phyloP scores from a whole-genome alignment of 2,888 invertebrate genomes.

The Caenorhabditis japonica region DNA sequence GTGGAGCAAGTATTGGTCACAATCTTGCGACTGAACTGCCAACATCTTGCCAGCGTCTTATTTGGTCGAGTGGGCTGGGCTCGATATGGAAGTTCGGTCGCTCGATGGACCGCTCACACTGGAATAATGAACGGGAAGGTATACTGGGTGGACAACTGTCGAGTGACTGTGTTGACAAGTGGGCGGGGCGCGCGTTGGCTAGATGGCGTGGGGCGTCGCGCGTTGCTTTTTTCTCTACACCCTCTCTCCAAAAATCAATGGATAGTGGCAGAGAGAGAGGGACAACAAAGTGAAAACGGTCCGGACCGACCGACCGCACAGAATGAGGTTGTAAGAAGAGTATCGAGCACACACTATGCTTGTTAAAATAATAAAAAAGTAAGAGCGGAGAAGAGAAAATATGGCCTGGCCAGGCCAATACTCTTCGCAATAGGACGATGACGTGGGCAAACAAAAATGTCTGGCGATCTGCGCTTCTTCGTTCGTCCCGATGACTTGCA shows the following conservation, averaged over 20 bases:
- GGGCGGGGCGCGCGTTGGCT: constrained; percentile 21
- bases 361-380: too few species aligned
- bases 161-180: constrained; percentile 33
- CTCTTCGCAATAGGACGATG: constrained; percentile 36
- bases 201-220: constrained; percentile 33
- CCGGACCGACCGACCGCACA: too few species aligned
- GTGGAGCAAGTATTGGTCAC: constrained; percentile 8
- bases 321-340: too few species aligned
- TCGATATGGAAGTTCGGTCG: constrained; percentile 35
- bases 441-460: constrained; percentile 41
- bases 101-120: constrained; percentile 35
- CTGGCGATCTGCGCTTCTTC: constrained; percentile 17
- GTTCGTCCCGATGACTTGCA: constrained; percentile 20
- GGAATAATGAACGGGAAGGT: background rate
- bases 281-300: too few species aligned
- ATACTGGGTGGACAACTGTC: constrained; percentile 19
- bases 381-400: constrained; percentile 14
- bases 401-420: constrained; percentile 6
- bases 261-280: too few species aligned
- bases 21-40: constrained; percentile 36
- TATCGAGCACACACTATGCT: too few species aligned
- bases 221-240: constrained; percentile 9
- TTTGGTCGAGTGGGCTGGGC: constrained; percentile 25
- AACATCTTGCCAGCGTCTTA: constrained; percentile 42
- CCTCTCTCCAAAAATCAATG: too few species aligned